Base-by-base conservation (phyloP, 2,888 invertebrate genomes). In the Agrotis segetum region DNA sequence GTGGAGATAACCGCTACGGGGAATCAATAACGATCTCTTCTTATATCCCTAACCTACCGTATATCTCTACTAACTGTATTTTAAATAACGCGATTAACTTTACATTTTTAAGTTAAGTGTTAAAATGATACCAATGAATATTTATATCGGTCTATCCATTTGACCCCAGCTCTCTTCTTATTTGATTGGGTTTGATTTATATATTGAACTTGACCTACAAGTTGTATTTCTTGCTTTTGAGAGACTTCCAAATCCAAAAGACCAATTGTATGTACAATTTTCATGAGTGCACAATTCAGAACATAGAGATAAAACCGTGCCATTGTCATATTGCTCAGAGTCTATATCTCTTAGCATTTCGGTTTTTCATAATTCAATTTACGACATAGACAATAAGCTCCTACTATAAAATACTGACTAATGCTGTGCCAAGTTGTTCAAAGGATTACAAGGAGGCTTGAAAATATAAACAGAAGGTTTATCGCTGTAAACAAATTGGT, bases 401-500 rank as follows among this genome's bases (percentile, higher is more conserved):
- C 44, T 60, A 40, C 46, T 44, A 77, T 71, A 74, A 40, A 76
- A 72, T 74, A 67, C 65, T 80, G 62, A 80, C 83, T 74, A 59
- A 80, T 74, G 53, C 34, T 50, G 60, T 71, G 67, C 65, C 50
- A 71, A 66, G 67, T 56, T 64, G 67, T 74, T 74, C 71, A 85
- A 83, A 83, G 74, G 68, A 67, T 65, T 83, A 74, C 73, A 71
- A 75, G 58, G 61, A 77, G 76, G 69, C 75, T 71, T 77, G 67
- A 79, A 80, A 84, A 83, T 79, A 82, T 78, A 83, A 79, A 83
- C 75, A 83, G 81, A 86, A 85, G 80, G 84, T 86, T 87, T 88
- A 88, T 87, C 86, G 82, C 77, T 88, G 87, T 88, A 88, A 90
- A 91, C 90, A 90, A 91, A 92, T 92, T 90, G 90, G 84, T 89